A percentile compares a stretch with the other conserved stretches of the same genome.
phyloP scores from a whole-genome alignment of 92 coral and sea anemone species.

The Phenganax marumi region DNA sequence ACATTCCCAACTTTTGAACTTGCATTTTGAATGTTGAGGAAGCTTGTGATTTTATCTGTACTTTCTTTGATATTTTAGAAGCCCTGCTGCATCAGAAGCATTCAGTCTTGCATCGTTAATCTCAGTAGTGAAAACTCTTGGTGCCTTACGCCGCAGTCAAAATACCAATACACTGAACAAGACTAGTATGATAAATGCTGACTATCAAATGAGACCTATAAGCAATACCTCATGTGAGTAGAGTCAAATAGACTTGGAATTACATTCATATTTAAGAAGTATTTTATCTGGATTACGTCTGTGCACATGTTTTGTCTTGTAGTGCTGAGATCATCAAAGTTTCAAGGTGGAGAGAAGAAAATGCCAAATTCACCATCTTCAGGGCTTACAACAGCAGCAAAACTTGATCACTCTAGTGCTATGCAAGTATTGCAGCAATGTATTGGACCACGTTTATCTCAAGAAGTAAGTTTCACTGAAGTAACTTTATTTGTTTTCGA shows the following conservation, averaged over 20 bases:
- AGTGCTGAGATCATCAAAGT: slow-evolving; percentile 51
- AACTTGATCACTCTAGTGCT: slow-evolving; percentile 79
- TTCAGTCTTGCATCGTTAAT: slow-evolving; percentile 84
- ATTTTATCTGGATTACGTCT: background rate
- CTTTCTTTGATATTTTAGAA: slow-evolving; percentile 38
- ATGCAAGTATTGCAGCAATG: slow-evolving; percentile 85
- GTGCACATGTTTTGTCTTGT: background rate
- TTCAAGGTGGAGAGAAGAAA: slow-evolving; percentile 75
- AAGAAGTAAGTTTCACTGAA: slow-evolving; percentile 61
- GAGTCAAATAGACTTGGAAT: background rate
- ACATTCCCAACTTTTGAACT: background rate
- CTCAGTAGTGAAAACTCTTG: slow-evolving; percentile 42
- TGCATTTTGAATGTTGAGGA: no score
- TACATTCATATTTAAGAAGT: no score
- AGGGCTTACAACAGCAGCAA: slow-evolving; percentile 76
- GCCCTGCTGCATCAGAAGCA: slow-evolving; percentile 61
- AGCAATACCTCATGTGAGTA: slow-evolving; percentile 8
- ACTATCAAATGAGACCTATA: slow-evolving; percentile 45
- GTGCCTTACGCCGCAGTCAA: slow-evolving; percentile 70
- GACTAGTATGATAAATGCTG: slow-evolving; percentile 59
- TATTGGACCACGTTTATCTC: slow-evolving; percentile 89
- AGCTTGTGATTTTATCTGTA: background rate
- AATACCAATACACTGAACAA: slow-evolving; percentile 65
- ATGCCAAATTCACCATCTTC: slow-evolving; percentile 87
- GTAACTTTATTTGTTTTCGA: background rate